Conservation (phyloP, 1,140 invertebrate species). For the Sinonovacula constricta region DNA sequence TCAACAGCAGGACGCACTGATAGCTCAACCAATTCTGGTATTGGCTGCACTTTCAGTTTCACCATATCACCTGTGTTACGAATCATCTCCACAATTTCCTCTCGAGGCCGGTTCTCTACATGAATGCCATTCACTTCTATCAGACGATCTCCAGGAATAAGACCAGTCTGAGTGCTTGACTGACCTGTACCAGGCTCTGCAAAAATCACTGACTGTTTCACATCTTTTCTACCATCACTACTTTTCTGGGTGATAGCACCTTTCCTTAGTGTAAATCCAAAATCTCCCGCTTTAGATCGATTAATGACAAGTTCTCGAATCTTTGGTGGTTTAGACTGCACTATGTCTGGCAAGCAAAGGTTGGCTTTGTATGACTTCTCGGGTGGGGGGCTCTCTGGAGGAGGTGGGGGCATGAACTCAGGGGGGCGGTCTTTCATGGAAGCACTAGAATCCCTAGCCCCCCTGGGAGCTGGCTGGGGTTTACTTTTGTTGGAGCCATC, state of each 20-base stretch:
- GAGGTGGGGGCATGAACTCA: conserved; percentile 43
- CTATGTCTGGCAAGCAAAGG: conserved; percentile 88
- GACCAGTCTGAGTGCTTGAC: conserved; percentile 84
- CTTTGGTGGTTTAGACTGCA: conserved; percentile 86
- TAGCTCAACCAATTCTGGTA: conserved; percentile 87
- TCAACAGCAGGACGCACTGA: conserved; percentile 73
- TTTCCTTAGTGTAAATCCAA: conserved; percentile 95
- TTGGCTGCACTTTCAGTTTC: conserved; percentile 87
- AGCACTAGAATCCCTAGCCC: conserved; percentile 10
- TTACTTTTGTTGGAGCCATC: background rate
- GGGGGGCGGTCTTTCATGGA: conserved; percentile 36
- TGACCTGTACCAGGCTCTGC: conserved; percentile 91
- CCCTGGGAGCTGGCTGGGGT: background rate
- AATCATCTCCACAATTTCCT: conserved; percentile 96
- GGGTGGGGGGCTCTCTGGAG: conserved; percentile 36
- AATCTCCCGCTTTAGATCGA: conserved; percentile 92
- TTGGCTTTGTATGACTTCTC: conserved; percentile 79
- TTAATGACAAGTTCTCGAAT: conserved; percentile 88
- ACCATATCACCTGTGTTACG: conserved; percentile 90
- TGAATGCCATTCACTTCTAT: conserved; percentile 93
- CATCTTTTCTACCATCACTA: conserved; percentile 68
- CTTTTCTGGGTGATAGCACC: conserved; percentile 78
- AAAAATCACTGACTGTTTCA: conserved; percentile 89
- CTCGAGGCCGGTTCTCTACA: conserved; percentile 90
- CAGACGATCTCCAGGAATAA: conserved; percentile 94